phyloP scores from a whole-genome alignment of 1,140 invertebrate genomes.

The Brachionus sp. region DNA sequence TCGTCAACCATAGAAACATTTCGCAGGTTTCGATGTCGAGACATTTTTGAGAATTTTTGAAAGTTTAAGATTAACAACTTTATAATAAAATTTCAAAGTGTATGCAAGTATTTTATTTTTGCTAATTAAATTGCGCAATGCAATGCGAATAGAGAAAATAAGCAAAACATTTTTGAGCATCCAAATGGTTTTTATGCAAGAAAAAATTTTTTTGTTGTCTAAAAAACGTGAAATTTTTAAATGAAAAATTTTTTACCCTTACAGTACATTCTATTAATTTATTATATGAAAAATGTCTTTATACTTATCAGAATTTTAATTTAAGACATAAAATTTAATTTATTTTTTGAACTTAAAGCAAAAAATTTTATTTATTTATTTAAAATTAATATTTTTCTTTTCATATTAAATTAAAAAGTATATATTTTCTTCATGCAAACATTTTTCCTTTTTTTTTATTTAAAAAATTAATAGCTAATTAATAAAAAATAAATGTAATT shows the following conservation, averaged over 20 bases:
- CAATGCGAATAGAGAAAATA: background rate
- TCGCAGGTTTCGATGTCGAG: conserved; percentile 39
- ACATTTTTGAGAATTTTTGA: background rate
- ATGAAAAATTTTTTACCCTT: background rate
- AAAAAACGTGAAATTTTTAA: background rate
- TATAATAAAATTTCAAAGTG: background rate
- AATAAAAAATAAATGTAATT: too few species aligned
- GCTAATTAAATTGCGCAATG: background rate
- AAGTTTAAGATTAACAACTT: conserved; percentile 5
- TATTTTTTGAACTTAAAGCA: too few species aligned
- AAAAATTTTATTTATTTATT: background rate
- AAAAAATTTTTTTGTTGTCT: background rate
- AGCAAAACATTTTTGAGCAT: conserved; percentile 4
- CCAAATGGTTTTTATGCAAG: background rate
- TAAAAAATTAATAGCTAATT: too few species aligned
- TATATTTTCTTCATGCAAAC: too few species aligned
- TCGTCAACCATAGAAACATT: conserved; percentile 39
- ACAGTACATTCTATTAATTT: background rate
- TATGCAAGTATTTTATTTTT: background rate
- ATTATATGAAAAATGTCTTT: background rate
- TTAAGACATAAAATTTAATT: too few species aligned
- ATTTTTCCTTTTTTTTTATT: too few species aligned
- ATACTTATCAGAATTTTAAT: too few species aligned
- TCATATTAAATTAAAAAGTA: background rate
- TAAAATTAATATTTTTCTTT: background rate